Percentiles rank a stretch among this genome's conserved stretches.
Evolutionary conservation across 2,113 vertebrate species (phyloP).

Genomic region (Atrichornis clamosus): DNA sequence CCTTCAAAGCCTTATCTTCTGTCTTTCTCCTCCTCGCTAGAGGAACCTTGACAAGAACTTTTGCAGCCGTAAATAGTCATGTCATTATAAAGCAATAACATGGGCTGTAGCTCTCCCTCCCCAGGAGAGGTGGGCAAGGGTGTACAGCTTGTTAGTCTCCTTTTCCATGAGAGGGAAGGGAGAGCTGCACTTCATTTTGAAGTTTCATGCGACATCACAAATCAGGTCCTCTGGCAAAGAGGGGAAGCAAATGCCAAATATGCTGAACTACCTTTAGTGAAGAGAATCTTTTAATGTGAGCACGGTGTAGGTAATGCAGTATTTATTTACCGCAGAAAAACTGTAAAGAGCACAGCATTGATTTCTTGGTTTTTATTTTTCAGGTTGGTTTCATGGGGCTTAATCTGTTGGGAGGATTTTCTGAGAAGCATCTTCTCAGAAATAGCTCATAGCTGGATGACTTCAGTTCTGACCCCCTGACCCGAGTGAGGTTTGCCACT

Average conservation of each 20-base stretch:
- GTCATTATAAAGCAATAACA: not conserved
- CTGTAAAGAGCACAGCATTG: constrained; percentile 37
- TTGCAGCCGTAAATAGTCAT: not conserved
- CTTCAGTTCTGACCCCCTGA: not conserved
- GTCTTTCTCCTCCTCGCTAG: not conserved
- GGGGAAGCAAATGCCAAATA: not conserved
- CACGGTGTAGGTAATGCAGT: not conserved
- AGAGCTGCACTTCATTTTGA: not conserved
- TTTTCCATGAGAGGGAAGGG: not conserved
- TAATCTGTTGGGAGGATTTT: constrained; percentile 1
- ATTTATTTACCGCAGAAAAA: constrained; percentile 41
- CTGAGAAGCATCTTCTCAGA: not conserved
- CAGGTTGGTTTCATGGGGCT: not conserved
- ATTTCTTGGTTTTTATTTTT: constrained; percentile 38
- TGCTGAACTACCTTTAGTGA: not conserved
- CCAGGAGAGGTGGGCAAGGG: not conserved
- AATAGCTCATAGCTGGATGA: not conserved
- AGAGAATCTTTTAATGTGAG: constrained; percentile 44
- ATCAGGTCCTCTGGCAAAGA: constrained; percentile 20
- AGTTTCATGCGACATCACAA: not conserved
- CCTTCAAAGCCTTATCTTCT: not conserved
- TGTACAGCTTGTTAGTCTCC: not conserved
- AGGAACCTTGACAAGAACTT: constrained; percentile 6
- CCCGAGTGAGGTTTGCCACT: rapidly evolving
- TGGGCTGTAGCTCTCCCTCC: not conserved